Evolutionary conservation across 2,113 vertebrate genomes (phyloP).

Genomic region (Odontophorus gujanensis): DNA sequence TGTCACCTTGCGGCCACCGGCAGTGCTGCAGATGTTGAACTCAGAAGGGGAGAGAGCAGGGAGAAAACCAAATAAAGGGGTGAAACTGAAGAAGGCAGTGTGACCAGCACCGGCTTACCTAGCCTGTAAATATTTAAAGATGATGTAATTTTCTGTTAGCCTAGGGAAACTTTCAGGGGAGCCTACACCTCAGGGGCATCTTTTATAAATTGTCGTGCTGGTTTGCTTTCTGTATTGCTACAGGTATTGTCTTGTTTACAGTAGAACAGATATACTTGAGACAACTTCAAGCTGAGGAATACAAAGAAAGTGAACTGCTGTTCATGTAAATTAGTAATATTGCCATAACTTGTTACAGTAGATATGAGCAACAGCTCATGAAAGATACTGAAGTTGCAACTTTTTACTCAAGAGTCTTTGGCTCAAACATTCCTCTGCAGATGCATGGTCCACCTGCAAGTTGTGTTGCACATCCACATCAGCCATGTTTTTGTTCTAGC

Average conservation of each 20-base stretch:
- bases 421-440: neutral
- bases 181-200: neutral
- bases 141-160: neutral
- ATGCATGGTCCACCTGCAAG: neutral
- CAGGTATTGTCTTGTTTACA: rapidly evolving
- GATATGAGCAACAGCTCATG: neutral
- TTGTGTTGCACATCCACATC: neutral
- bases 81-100: neutral
- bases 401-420: neutral
- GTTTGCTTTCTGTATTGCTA: neutral
- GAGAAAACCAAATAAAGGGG: neutral
- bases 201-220: neutral
- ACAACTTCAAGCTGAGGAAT: neutral
- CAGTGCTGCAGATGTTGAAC: neutral
- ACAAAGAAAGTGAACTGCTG: neutral
- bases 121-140: constrained; percentile 15
- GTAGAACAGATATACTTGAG: neutral
- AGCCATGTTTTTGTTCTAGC: neutral
- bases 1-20: neutral
- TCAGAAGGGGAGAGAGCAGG: neutral
- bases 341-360: neutral
- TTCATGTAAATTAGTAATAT: neutral
- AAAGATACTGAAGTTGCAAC: neutral
- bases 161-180: neutral
- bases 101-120: neutral